Evolutionary conservation across 2,113 vertebrate genomes (phyloP).

Genomic region (Rhombomys opimus): DNA sequence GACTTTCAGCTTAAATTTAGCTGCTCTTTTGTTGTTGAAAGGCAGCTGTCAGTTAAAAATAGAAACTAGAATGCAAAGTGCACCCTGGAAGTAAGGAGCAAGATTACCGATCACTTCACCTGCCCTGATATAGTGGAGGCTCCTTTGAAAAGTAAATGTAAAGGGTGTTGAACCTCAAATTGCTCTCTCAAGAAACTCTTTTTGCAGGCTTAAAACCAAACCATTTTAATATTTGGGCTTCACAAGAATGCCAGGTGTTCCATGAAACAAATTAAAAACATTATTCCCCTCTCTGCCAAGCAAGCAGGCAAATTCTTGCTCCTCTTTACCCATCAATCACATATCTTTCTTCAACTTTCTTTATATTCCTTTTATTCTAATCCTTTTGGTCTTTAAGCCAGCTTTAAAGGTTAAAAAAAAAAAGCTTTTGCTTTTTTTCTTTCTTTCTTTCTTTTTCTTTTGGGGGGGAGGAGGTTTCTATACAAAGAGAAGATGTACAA

Average conservation of each 20-base stretch:
- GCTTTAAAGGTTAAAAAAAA: slow-evolving; percentile 7
- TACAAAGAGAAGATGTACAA: slow-evolving; percentile 1
- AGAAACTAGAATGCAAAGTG: background rate
- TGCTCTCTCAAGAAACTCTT: background rate
- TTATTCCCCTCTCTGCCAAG: background rate
- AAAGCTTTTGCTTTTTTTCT: background rate
- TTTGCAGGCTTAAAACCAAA: background rate
- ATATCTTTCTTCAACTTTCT: background rate
- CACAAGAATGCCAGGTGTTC: background rate
- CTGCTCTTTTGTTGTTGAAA: background rate
- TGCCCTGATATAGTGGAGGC: background rate
- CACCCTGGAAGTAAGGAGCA: background rate
- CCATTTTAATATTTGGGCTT: background rate
- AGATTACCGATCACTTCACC: background rate
- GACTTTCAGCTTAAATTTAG: background rate
- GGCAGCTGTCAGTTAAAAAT: background rate
- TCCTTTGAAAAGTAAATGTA: slow-evolving; percentile 20
- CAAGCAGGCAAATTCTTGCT: background rate
- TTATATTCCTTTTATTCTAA: background rate
- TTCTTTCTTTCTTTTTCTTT: no score
- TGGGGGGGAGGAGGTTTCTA: background rate
- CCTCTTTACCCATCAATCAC: background rate
- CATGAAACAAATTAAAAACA: background rate
- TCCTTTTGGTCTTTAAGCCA: background rate
- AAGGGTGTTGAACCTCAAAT: background rate